Evolutionary conservation across 2,797 vertebrate genomes (phyloP), one percentile per base, ranked within the genome.

Genomic region (Poecilia picta): DNA sequence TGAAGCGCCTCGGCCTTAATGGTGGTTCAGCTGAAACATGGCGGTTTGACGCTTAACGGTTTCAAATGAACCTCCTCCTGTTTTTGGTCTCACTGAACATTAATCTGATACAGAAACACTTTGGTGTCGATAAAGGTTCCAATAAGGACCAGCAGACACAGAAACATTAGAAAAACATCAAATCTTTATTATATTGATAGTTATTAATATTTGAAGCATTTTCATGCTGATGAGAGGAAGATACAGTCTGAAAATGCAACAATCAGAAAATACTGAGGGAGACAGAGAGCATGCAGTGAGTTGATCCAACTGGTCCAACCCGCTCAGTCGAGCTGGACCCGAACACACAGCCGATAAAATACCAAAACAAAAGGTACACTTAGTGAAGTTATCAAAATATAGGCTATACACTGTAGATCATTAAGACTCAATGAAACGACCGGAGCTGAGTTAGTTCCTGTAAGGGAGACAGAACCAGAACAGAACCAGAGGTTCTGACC

Each of bases 381-480:
- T 94, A 86, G 92, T 94, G 91, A 95, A 93, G 89, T 94, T 93
- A 94, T 94, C 91, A 94, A 95, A 94, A 95, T 92, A 95, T 87
- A 96, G 85, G 82, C 86, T 92, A 84, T 92, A 91, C 79, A 86
- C 81, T 82, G 85, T 91, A 41, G 74, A 81, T 64, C 87, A 84
- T 89, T 83, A 82, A 84, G 86, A 94, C 82, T 2, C 64, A 89
- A 71, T 87, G 79, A 90, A 93, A 91, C 83, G 75, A 89, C 75
- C 82, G 79, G 78, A 72, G 83, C 78, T 41, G 81, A 78, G 81
- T 81, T 87, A 51, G 72, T 82, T 83, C 66, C 78, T 53, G 80
- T 39, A 77, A 76, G 74, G 57, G 75, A n/a, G 68, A 86, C 82
- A 84, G 62, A 55, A 66, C 78, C 79, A 81, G 76, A 73, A 82